Conservation (phyloP, 2,113 vertebrate species). For the Dryoscopus gambensis region DNA sequence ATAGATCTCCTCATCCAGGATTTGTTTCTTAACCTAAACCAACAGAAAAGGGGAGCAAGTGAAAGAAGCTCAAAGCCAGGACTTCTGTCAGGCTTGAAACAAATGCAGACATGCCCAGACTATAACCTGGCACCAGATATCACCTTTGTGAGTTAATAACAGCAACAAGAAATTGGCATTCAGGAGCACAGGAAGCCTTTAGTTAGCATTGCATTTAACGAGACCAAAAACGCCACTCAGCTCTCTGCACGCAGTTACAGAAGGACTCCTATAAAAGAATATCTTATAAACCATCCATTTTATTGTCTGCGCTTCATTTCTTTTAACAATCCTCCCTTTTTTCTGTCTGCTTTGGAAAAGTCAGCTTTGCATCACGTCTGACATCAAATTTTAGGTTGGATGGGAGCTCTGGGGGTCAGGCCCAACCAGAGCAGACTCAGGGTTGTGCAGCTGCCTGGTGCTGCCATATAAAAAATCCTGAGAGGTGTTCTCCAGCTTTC, state of each 20-base stretch:
- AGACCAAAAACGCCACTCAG: neutral
- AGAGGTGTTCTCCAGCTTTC: neutral
- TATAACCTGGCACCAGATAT: conserved; percentile 13
- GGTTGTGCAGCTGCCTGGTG: neutral
- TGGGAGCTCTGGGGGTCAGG: neutral
- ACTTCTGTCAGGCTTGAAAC: neutral
- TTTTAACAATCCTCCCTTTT: neutral
- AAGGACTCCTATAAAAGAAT: neutral
- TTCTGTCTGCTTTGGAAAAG: neutral
- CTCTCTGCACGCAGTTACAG: neutral
- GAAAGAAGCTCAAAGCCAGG: neutral
- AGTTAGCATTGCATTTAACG: neutral
- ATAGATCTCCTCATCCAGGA: conserved; percentile 91
- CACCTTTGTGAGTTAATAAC: neutral
- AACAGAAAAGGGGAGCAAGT: neutral
- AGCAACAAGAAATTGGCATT: neutral
- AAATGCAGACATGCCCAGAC: conserved; percentile 3
- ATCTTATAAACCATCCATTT: neutral
- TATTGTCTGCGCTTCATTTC: neutral
- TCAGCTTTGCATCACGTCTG: neutral
- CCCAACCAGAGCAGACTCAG: neutral
- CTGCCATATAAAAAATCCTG: neutral
- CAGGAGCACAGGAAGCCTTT: neutral
- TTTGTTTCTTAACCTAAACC: conserved; percentile 90
- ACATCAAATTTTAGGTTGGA: neutral